Percentiles rank a stretch among this genome's conserved stretches.
These are phyloP conservation scores for Sardinella longiceps DNA, from an alignment of 2,797 vertebrate species.

Conservation along the genomic window DNA sequence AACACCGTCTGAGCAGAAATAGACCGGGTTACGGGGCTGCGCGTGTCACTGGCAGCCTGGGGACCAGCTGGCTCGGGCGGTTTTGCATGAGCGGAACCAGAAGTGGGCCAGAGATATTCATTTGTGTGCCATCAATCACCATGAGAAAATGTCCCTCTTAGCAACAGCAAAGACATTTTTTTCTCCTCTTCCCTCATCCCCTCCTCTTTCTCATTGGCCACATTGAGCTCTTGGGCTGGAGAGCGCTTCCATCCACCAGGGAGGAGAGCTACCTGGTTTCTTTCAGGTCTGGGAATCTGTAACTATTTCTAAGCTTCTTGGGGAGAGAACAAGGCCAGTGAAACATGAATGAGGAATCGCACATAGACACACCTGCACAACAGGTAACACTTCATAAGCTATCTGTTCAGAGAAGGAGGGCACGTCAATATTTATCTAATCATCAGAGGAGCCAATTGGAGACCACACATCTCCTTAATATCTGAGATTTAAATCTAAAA, in stretches of 20 bases:
- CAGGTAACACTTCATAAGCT: neutral
- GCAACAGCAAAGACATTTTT: conserved; percentile 42
- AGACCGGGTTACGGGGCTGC: conserved; percentile 41
- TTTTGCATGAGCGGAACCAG: conserved; percentile 52
- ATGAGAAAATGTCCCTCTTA: conserved; percentile 46
- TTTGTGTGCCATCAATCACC: conserved; percentile 55
- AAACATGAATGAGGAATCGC: neutral
- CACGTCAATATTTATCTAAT: neutral
- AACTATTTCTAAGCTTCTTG: conserved; percentile 16
- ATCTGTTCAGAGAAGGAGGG: neutral
- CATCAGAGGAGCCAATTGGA: neutral
- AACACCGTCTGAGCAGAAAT: conserved; percentile 50
- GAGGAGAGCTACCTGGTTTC: conserved; percentile 43
- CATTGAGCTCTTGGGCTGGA: conserved; percentile 8
- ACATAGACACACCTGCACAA: neutral
- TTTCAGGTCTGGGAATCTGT: conserved; percentile 49
- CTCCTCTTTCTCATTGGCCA: neutral
- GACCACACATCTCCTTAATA: neutral
- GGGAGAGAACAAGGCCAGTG: conserved; percentile 40
- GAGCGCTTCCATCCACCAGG: conserved; percentile 43
- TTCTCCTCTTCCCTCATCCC: conserved; percentile 18
- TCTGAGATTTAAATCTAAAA: too few species aligned
- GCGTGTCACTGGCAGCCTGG: conserved; percentile 50
- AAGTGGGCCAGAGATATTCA: conserved; percentile 55
- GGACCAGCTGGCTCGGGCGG: conserved; percentile 52